A percentile compares a stretch with the other conserved stretches of the same genome.
Evolutionary conservation across 92 coral and sea anemone genomes (phyloP).

Genomic region (Desmophyllum pertusum): DNA sequence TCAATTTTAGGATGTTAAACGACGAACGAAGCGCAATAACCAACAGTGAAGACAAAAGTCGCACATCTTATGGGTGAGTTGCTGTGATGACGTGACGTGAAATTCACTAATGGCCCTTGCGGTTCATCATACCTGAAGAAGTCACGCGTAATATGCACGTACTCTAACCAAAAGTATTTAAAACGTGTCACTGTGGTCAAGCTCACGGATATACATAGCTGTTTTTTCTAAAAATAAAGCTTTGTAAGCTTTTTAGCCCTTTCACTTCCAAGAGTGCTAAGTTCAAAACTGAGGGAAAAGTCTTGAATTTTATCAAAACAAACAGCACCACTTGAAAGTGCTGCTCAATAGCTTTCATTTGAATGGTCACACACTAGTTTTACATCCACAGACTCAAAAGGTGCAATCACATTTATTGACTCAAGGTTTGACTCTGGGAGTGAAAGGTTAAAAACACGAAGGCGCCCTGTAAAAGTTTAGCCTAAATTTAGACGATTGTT

Average conservation of each 20-base stretch:
- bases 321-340: background rate
- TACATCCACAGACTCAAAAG: background rate
- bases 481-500: too few relatives aligned
- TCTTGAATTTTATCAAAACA: too few relatives aligned
- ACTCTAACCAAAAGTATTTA: background rate
- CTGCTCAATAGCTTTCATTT: background rate
- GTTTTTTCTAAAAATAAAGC: background rate
- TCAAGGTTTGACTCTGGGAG: too few relatives aligned
- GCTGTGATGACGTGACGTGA: background rate
- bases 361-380: background rate
- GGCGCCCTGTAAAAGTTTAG: too few relatives aligned
- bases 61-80: conserved; percentile 9
- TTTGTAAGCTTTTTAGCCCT: too few relatives aligned
- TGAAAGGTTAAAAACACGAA: too few relatives aligned
- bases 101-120: background rate
- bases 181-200: conserved; percentile 10
- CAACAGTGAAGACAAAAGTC: background rate
- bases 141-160: background rate
- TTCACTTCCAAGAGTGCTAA: too few relatives aligned
- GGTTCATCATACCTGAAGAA: background rate
- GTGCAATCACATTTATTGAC: too few relatives aligned
- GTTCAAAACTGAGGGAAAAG: too few relatives aligned
- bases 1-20: conserved; percentile 23
- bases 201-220: too few relatives aligned
- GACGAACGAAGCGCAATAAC: conserved; percentile 20